A percentile compares a stretch with the other conserved stretches of the same genome.
Evolutionary conservation across 2,888 invertebrate species (phyloP).

Genomic region (Platycheirus albimanus): DNA sequence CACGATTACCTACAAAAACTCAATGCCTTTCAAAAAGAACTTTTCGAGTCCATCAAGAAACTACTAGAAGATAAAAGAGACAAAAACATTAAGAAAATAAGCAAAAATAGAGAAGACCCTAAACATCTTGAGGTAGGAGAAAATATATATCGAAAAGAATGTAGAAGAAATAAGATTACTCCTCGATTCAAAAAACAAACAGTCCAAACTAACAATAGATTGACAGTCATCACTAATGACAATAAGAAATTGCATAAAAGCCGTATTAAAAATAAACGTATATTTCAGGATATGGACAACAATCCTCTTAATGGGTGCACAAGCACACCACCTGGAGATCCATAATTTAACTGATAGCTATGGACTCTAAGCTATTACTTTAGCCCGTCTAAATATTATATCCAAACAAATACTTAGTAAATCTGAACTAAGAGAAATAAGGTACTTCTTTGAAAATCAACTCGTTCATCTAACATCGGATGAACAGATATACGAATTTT

Average conservation of each 20-base stretch:
- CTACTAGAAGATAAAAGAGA: conserved; percentile 12
- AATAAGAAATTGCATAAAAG: not conserved
- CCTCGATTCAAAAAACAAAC: conserved; percentile 25
- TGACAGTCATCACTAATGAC: not conserved
- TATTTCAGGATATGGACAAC: not conserved
- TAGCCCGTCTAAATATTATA: not conserved
- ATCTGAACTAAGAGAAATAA: not conserved
- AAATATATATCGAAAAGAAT: conserved; percentile 11
- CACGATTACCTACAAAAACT: conserved; percentile 22
- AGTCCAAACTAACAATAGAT: not conserved
- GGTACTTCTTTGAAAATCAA: not conserved
- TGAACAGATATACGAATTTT: not conserved
- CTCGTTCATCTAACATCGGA: not conserved
- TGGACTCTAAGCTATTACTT: too few species aligned
- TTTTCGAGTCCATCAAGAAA: conserved; percentile 13
- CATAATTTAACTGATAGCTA: conserved; percentile 39
- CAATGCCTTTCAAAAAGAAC: conserved; percentile 22
- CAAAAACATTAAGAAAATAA: conserved; percentile 25
- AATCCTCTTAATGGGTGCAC: conserved; percentile 1
- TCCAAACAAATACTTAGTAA: not conserved
- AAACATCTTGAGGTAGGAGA: conserved; percentile 20
- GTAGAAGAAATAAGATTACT: conserved; percentile 20
- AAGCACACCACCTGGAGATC: conserved; percentile 37
- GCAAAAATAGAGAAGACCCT: conserved; percentile 29
- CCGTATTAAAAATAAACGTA: not conserved